A percentile compares a stretch with the other conserved stretches of the same genome.
Conservation (phyloP, 2,888 invertebrate species). For the Pherbina coryleti region DNA sequence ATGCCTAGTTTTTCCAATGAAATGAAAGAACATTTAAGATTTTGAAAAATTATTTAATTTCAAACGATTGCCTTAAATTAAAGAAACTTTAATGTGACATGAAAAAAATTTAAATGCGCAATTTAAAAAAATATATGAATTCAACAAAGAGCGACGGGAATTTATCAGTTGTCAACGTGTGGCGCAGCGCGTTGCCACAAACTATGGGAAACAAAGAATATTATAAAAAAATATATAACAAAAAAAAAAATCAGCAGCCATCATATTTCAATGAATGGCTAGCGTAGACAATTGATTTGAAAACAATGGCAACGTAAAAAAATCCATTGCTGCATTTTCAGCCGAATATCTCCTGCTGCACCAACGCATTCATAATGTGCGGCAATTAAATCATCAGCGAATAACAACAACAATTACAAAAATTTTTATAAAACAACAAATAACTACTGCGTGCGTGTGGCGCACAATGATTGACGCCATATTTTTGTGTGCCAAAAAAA, state of each 20-base stretch:
- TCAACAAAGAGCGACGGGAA: background rate
- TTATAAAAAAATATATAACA: background rate
- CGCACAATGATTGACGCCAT: constrained; percentile 25
- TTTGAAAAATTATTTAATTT: too few relatives aligned
- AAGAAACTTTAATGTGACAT: too few relatives aligned
- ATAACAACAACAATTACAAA: constrained; percentile 13
- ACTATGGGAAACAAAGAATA: background rate
- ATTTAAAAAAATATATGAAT: background rate
- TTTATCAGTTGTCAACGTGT: too few relatives aligned
- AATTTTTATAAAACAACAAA: background rate
- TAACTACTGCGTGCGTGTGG: constrained; percentile 8
- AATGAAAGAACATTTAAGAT: too few relatives aligned
- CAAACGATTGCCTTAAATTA: too few relatives aligned
- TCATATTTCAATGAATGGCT: background rate
- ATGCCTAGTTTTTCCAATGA: too few relatives aligned
- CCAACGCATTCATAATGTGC: background rate
- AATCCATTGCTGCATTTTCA: background rate
- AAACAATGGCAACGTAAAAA: constrained; percentile 23
- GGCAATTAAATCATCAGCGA: constrained; percentile 7
- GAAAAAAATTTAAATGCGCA: too few relatives aligned
- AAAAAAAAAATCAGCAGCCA: background rate
- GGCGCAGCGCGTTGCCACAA: background rate
- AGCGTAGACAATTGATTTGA: constrained; percentile 21
- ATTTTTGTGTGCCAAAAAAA: background rate
- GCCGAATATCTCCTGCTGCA: background rate